Evolutionary conservation across 2,888 invertebrate species (phyloP), one percentile per base, ranked within the genome.

Genomic region (Polyommatus icarus): DNA sequence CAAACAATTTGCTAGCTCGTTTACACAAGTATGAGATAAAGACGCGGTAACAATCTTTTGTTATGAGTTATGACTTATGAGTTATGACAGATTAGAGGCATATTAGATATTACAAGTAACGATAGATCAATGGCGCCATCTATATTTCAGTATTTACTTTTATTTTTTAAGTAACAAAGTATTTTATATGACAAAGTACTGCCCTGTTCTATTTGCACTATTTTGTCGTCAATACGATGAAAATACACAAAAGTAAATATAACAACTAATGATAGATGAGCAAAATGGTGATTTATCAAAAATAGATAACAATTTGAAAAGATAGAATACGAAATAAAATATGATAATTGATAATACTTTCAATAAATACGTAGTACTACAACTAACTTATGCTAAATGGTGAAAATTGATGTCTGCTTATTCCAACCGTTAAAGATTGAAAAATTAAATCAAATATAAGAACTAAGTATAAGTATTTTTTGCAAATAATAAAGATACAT

Each of bases 291-390:
- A 29, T 29, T 40, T n/a, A 40, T 40, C 72, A 36, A 72, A 72
- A 72, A 40, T 40, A 72, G n/a, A 10, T 12, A 46, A 73, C 24
- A 6, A 50, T 46, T n/a, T 50, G 7, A 75, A 54, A 50, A 50
- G 50, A 29, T 15, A 3, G 12, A 50, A 15, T 46, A 50, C 8
- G 6, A 18, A 75, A 20, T 12, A 18, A 54, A 18, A 5, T 5
- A 46, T 46, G 24, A 18, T 75, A 50, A 50, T 73, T 46, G 24
- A 29, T 75, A 50, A 50, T 73, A 75, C 75, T 24, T 54, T 29
- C 3, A 54, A 75, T 75, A 75, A 75, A 75, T 75, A 75, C 75
- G 75, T 75, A 75, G 40, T 50, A 75, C 75, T 75, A 75, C 46
- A 75, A 50, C 75, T 75, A 75, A 29, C 75, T 75, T 75, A 75